phyloP scores from a whole-genome alignment of 2,113 vertebrate species.

The Morone saxatilis region DNA sequence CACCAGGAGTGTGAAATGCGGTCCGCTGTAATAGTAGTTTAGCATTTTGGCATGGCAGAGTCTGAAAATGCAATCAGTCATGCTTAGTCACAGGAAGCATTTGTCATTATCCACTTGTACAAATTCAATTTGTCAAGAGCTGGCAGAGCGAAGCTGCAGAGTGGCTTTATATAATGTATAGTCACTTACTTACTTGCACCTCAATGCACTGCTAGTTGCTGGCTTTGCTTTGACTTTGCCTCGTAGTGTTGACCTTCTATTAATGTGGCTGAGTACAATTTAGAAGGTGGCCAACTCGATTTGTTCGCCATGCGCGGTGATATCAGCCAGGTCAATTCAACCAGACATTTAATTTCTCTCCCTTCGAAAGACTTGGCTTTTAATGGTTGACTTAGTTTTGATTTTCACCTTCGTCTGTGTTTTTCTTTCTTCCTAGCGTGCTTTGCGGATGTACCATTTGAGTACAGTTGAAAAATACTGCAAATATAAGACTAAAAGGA shows the following conservation, averaged over 20 bases:
- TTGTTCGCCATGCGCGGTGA: slow-evolving; percentile 20
- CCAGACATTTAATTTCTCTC: slow-evolving; percentile 22
- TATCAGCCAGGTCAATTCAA: slow-evolving; percentile 19
- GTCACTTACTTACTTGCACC: slow-evolving; percentile 26
- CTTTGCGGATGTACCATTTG: not conserved
- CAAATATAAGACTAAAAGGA: not conserved
- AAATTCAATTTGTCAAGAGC: slow-evolving; percentile 46
- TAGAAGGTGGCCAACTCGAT: slow-evolving; percentile 46
- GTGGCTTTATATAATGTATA: slow-evolving; percentile 16
- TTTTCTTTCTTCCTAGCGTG: not conserved
- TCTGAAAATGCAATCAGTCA: slow-evolving; percentile 50
- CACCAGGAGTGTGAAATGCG: slow-evolving; percentile 23
- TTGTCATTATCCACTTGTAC: slow-evolving; percentile 45
- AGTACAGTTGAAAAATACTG: not conserved
- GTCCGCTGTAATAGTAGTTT: slow-evolving; percentile 8
- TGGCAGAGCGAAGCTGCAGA: not conserved
- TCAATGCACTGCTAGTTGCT: slow-evolving; percentile 21
- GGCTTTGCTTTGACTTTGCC: slow-evolving; percentile 49
- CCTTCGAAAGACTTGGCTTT: not conserved
- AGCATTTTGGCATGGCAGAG: not conserved
- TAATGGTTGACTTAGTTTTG: not conserved
- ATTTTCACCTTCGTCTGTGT: not conserved
- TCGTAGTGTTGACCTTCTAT: slow-evolving; percentile 42
- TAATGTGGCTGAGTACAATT: slow-evolving; percentile 31
- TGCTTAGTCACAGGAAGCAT: slow-evolving; percentile 41